Base-by-base conservation (phyloP, 1,140 invertebrate genomes). In the Aleiodes sp. region DNA sequence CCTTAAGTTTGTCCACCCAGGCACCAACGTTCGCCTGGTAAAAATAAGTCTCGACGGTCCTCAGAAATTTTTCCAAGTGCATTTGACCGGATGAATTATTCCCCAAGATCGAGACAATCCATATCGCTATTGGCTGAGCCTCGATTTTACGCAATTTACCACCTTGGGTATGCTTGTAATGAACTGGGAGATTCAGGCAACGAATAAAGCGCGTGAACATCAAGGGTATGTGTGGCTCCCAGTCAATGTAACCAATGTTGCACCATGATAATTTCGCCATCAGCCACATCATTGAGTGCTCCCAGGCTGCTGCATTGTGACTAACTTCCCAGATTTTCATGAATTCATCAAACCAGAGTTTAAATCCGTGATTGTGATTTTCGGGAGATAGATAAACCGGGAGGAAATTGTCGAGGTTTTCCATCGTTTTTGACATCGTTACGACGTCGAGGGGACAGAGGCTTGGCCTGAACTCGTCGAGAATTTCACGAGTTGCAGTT, bases 211-310 rank as follows among this genome's bases (percentile, higher is more conserved):
- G 88, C 3, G 91, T 92, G 79, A 96, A 97, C 86, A 98, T 94
- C 67, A 91, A 85, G 0, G 94, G 91, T 31, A 95, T 87, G 77
- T 95, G 89, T 0, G 93, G 93, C 68, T 91, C 90, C 95, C 96
- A 98, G 76, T 98, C 91, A 63, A 98, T 92, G 39, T 92, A 91
- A 0, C 96, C 96, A 67, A 95, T 91, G 80, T 93, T 95, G 70
- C 90, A 86, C 66, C 86, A 86, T 0, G 95, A 92, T 4, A 96
- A 80, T 67, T 90, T 88, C 1, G 93, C 88, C 79, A 97, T 91
- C 33, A 96, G 81, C 66, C 86, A 87, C 80, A 94, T 89, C 72
- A 96, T 86, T 68, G 90, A 87, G 75, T 87, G 84, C 84, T 95
- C 92, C 89, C 93, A 95, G 14, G 82, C 79, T 2, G 88, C 88